Evolutionary conservation across 2,113 vertebrate genomes (phyloP), one percentile per base, ranked within the genome.

Genomic region (Gambusia holbrooki): DNA sequence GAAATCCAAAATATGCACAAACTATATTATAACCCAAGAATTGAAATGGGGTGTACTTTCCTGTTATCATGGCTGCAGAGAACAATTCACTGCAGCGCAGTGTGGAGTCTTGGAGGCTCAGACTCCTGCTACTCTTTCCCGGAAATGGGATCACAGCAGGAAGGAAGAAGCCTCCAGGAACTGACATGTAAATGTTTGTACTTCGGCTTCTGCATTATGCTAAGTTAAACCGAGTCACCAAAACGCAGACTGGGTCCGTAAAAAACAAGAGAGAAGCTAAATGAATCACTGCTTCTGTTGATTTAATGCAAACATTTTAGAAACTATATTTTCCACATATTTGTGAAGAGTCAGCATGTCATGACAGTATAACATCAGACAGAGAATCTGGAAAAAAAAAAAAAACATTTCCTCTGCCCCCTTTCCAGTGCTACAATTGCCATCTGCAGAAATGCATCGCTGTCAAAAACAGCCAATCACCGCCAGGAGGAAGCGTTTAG

Each of bases 181-280:
- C 83, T 89, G 87, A 89, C 88, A 89, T 85, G 85, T 90, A 88
- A 37, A 71, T 37, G 74, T 88, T 90, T 88, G 84, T 77, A 75
- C 82, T 90, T 77, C 81, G 83, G 71, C 82, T 48, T 73, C 79
- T 80, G 77, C 29, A n/a, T 22, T 0, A 19, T 72, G 89, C 87
- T 88, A 92, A 90, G 33, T 62, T 62, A 88, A 92, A 87, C 89
- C 83, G 67, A 84, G 75, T 66, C 82, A 71, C 74, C 76, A n/a
- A 27, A 66, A 79, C 73, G 66, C 79, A 66, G 63, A 7, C 42
- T 75, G 30, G 64, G 14, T 88, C 86, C 85, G 84, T 40, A 73
- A 74, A 74, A 89, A 89, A 88, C 84, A 88, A 62, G 63, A 75
- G 71, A 51, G 42, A 67, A 72, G 69, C 64, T 64, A 69, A 30